These are phyloP conservation scores for Eupithecia vulgata DNA, from an alignment of 2,888 invertebrate genomes.

Conservation along the genomic window DNA sequence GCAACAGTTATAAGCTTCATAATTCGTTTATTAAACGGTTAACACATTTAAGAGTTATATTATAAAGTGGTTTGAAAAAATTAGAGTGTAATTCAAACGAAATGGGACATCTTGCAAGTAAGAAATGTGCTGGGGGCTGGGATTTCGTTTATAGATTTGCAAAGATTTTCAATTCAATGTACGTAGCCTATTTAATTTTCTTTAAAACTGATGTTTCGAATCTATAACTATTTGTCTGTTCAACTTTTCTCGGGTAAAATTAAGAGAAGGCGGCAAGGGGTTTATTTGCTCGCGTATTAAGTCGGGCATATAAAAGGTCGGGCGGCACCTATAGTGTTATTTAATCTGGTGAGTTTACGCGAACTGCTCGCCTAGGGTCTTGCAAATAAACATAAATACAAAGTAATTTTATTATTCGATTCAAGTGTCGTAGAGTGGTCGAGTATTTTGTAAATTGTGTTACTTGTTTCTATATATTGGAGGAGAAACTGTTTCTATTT, in stretches of 20 bases:
- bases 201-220: background rate
- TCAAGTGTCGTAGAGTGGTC: background rate
- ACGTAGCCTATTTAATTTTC: background rate
- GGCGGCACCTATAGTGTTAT: conserved; percentile 60
- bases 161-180: background rate
- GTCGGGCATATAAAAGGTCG: conserved; percentile 70
- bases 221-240: background rate
- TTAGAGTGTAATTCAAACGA: background rate
- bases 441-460: background rate
- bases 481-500: background rate
- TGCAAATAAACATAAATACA: conserved; percentile 22
- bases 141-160: background rate
- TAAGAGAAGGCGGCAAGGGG: background rate
- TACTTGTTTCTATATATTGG: background rate
- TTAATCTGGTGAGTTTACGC: conserved; percentile 60
- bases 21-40: background rate
- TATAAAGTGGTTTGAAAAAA: too few species aligned
- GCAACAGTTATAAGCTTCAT: too few species aligned
- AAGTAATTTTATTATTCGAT: background rate
- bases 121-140: background rate
- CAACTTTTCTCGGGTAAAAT: conserved; percentile 5
- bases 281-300: conserved; percentile 37
- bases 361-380: conserved; percentile 40
- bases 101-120: background rate
- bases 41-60: too few species aligned